A percentile compares a stretch with the other conserved stretches of the same genome.
Conservation (phyloP, 2,797 vertebrate genomes). For the Melanotaenia nigrans region DNA sequence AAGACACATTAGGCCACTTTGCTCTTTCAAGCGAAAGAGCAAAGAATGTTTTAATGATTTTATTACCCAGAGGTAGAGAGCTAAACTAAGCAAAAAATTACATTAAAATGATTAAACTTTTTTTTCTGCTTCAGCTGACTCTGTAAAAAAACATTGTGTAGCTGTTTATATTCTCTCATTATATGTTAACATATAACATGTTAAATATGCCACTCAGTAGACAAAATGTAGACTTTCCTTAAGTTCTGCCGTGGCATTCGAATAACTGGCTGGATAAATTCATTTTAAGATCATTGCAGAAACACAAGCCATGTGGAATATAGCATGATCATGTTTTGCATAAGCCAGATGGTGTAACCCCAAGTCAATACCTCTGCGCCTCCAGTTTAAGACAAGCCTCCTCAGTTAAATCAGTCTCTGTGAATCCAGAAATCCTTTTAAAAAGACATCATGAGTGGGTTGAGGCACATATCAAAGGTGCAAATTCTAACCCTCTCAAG, state of each 20-base stretch:
- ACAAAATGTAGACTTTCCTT: background rate
- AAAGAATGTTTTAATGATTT: conserved; percentile 11
- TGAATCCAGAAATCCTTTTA: conserved; percentile 24
- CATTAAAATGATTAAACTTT: background rate
- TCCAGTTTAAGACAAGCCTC: conserved; percentile 6
- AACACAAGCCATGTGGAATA: background rate
- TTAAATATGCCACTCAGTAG: background rate
- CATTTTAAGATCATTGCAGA: background rate
- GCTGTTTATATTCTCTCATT: conserved; percentile 2
- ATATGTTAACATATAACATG: background rate
- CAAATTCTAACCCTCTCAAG: background rate
- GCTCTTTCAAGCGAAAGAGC: conserved; percentile 6
- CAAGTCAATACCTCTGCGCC: conserved; percentile 3
- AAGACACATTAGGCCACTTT: background rate
- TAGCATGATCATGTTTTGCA: background rate
- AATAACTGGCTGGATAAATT: background rate
- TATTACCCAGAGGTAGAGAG: background rate
- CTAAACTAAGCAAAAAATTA: background rate
- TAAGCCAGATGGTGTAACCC: conserved; percentile 8
- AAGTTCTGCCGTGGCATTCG: background rate
- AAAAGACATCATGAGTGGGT: conserved; percentile 27
- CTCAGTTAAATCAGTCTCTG: conserved; percentile 21
- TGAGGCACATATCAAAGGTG: conserved; percentile 13
- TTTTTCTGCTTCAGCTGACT: background rate
- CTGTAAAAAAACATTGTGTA: background rate